Percentiles rank a stretch among this genome's conserved stretches.
phyloP scores from a whole-genome alignment of 1,140 invertebrate species.

The Whitmania pigra region DNA sequence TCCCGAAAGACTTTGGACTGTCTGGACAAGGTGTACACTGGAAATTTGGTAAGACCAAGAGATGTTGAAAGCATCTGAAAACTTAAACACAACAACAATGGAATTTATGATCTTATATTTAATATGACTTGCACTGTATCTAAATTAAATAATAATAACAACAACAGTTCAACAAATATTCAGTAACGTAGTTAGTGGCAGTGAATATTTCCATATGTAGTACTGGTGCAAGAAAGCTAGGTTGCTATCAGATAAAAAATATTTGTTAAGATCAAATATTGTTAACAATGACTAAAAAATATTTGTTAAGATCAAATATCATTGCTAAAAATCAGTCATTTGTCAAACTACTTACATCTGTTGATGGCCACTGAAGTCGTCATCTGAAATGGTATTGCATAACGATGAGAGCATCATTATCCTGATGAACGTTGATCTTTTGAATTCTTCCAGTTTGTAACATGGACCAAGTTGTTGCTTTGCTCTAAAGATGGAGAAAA shows the following conservation, averaged over 20 bases:
- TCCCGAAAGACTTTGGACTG: constrained; percentile 38
- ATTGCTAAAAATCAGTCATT: no score
- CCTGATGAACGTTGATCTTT: constrained; percentile 41
- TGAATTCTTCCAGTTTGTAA: constrained; percentile 35
- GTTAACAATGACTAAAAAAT: no score
- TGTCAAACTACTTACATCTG: constrained; percentile 34
- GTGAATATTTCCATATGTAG: no score
- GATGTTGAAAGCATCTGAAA: constrained; percentile 46
- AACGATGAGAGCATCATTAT: constrained; percentile 44
- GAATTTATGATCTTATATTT: neutral
- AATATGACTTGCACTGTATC: no score
- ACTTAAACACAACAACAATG: constrained; percentile 27
- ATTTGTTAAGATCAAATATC: no score
- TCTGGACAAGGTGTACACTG: constrained; percentile 41
- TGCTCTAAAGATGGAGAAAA: constrained; percentile 28
- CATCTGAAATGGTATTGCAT: constrained; percentile 41
- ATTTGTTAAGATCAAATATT: no score
- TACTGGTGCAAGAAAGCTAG: no score
- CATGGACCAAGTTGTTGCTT: constrained; percentile 37
- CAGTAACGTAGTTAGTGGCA: no score
- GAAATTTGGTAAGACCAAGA: constrained; percentile 44
- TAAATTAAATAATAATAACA: no score
- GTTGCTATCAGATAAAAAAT: no score
- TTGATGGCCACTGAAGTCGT: constrained; percentile 35
- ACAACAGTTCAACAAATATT: no score